Percentiles rank a stretch among this genome's conserved stretches.
These are phyloP conservation scores for Meandrusa payeni DNA, from an alignment of 2,888 invertebrate species.

Conservation along the genomic window DNA sequence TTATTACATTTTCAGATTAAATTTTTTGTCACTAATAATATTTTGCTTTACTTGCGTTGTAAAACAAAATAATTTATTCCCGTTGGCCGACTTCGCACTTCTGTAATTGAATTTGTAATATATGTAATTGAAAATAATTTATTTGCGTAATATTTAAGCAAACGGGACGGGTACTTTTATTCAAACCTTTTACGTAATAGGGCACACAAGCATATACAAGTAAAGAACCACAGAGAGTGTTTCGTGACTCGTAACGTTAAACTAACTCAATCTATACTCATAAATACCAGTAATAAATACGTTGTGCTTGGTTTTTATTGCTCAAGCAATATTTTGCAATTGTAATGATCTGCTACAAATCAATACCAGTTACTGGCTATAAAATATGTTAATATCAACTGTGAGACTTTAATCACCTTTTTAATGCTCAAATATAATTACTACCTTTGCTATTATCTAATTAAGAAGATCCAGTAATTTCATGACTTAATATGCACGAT, in stretches of 20 bases:
- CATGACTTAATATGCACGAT: too few relatives aligned
- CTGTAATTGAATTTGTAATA: too few relatives aligned
- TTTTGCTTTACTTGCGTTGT: too few relatives aligned
- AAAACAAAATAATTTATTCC: too few relatives aligned
- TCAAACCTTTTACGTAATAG: background rate
- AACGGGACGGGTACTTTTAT: background rate
- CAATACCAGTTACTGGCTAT: conserved; percentile 7
- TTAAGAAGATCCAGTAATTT: too few relatives aligned
- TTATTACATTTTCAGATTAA: background rate
- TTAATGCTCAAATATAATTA: background rate
- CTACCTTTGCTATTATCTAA: too few relatives aligned
- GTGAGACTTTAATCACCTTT: conserved; percentile 21
- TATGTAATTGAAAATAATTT: too few relatives aligned
- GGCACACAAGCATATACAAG: background rate
- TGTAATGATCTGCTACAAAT: conserved; percentile 16
- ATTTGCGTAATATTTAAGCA: too few relatives aligned
- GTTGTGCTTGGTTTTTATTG: conserved; percentile 14
- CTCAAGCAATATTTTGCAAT: conserved; percentile 17
- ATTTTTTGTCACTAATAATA: too few relatives aligned
- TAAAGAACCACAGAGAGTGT: conserved; percentile 4
- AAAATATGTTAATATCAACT: conserved; percentile 1
- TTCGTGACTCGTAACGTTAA: too few relatives aligned
- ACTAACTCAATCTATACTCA: background rate
- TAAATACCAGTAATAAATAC: conserved; percentile 15
- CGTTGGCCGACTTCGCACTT: too few relatives aligned